Percentiles rank a stretch among this genome's conserved stretches.
phyloP scores from a whole-genome alignment of 2,797 vertebrate species.

The Leucoraja ocellata region DNA sequence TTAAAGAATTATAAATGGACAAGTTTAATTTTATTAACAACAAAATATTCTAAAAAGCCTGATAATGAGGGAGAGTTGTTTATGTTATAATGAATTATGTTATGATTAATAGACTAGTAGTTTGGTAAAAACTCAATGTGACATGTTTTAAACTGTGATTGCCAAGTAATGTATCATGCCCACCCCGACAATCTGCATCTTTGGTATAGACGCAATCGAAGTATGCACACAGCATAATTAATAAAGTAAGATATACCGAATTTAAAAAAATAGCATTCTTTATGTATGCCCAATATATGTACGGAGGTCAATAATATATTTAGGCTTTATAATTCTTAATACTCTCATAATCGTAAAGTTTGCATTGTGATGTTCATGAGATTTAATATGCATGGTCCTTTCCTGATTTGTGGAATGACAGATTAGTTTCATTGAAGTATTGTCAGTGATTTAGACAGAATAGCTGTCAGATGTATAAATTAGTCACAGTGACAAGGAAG shows the following conservation, averaged over 20 bases:
- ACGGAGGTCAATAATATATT: neutral
- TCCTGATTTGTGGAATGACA: neutral
- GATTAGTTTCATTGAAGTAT: constrained; percentile 21
- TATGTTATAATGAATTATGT: neutral
- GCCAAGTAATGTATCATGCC: neutral
- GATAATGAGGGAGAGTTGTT: too few relatives aligned
- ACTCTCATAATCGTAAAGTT: neutral
- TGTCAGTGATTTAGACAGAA: constrained; percentile 21
- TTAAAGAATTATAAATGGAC: neutral
- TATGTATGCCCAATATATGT: neutral
- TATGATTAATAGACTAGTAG: too few relatives aligned
- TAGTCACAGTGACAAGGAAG: neutral
- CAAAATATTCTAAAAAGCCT: neutral
- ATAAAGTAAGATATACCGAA: neutral
- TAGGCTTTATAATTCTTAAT: constrained; percentile 1
- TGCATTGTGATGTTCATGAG: neutral
- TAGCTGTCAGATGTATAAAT: constrained; percentile 25
- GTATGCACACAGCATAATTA: neutral
- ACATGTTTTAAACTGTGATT: constrained; percentile 21
- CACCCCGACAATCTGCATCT: neutral
- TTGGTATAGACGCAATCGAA: neutral
- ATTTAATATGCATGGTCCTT: neutral
- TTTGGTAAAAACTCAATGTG: neutral
- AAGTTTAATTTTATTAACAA: neutral
- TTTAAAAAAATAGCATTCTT: neutral